These are phyloP conservation scores for Pseudoatta argentina DNA, from an alignment of 1,140 invertebrate genomes.

Conservation along the genomic window DNA sequence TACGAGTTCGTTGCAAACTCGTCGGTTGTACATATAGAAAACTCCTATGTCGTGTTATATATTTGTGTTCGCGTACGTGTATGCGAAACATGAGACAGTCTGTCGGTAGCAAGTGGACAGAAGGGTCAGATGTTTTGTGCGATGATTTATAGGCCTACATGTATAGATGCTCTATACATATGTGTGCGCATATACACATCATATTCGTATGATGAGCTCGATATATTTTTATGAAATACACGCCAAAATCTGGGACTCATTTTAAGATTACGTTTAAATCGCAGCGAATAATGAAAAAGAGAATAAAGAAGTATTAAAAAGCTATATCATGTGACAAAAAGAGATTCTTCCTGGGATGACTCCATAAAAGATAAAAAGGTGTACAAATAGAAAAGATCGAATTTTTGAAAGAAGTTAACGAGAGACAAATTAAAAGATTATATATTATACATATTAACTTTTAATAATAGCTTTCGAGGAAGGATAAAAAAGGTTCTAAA, in stretches of 20 bases:
- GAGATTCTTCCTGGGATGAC: not conserved
- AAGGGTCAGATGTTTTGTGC: slow-evolving; percentile 51
- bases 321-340: not conserved
- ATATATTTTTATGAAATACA: slow-evolving; percentile 25
- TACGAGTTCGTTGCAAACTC: slow-evolving; percentile 31
- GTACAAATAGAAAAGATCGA: not conserved
- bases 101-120: slow-evolving; percentile 36
- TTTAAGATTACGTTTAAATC: slow-evolving; percentile 15
- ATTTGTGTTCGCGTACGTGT: not conserved
- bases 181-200: not conserved
- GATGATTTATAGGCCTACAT: slow-evolving; percentile 47
- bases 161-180: not conserved
- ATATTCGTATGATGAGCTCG: not conserved
- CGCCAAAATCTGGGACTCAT: not conserved
- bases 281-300: not conserved
- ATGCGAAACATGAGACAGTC: slow-evolving; percentile 22
- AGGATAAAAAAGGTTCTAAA: not conserved
- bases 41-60: not conserved
- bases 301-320: not conserved
- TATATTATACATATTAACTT: not conserved
- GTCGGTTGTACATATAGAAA: slow-evolving; percentile 7
- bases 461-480: not conserved
- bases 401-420: not conserved
- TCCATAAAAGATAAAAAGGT: not conserved
- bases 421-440: not conserved